Percentiles rank a stretch among this genome's conserved stretches.
These are phyloP conservation scores for Forbesichthys agassizii DNA, from an alignment of 2,113 vertebrate species.

Conservation along the genomic window DNA sequence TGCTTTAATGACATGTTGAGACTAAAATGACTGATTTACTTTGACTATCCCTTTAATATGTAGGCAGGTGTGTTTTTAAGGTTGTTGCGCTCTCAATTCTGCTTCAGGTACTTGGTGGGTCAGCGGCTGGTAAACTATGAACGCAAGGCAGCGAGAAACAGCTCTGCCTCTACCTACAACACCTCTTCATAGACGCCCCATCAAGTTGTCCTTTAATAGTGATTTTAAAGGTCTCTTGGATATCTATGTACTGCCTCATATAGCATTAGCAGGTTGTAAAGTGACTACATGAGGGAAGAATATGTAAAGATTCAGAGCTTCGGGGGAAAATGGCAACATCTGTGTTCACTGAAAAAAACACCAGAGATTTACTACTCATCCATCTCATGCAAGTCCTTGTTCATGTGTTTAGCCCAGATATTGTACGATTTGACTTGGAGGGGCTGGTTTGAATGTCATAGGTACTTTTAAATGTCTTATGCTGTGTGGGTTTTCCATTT, in stretches of 20 bases:
- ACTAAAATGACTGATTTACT: no score
- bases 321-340: background rate
- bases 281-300: background rate
- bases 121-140: conserved; percentile 97
- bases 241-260: no score
- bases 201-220: background rate
- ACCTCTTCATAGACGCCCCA: conserved; percentile 35
- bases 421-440: no score
- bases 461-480: no score
- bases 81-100: background rate
- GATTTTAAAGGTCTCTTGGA: no score
- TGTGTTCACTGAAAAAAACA: no score
- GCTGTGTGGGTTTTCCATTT: background rate
- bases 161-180: conserved; percentile 20
- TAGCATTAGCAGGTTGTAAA: background rate
- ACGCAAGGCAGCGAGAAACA: conserved; percentile 81
- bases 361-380: no score
- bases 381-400: no score
- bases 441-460: no score
- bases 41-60: background rate
- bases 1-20: no score
- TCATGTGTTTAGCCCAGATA: no score
- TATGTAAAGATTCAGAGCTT: background rate
- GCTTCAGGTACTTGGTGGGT: conserved; percentile 91
- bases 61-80: background rate